Conservation (phyloP, 1,140 invertebrate genomes). For the Dreissena polymorpha region DNA sequence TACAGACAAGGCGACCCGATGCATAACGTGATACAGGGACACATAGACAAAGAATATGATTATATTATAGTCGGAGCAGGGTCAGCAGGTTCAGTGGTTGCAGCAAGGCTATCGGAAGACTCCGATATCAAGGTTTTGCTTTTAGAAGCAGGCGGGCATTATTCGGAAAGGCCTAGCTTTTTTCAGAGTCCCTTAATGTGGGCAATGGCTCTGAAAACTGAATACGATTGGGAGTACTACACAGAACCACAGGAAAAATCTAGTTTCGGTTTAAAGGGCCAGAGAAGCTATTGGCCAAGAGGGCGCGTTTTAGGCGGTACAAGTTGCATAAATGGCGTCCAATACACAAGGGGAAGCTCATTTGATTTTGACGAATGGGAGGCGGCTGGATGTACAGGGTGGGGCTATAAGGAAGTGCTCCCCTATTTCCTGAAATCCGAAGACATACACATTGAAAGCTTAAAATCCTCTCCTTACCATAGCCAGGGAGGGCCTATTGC, state of each 20-base stretch:
- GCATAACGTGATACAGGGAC: too few species aligned
- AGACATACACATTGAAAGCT: too few species aligned
- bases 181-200: slow-evolving; percentile 60
- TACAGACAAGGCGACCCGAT: too few species aligned
- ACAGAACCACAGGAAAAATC: slow-evolving; percentile 88
- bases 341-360: slow-evolving; percentile 92
- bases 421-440: slow-evolving; percentile 82
- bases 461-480: too few species aligned
- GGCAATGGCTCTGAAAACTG: slow-evolving; percentile 26
- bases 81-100: slow-evolving; percentile 95
- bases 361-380: slow-evolving; percentile 93
- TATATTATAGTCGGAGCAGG: slow-evolving; percentile 89
- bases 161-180: slow-evolving; percentile 90
- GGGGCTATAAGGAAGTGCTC: slow-evolving; percentile 45
- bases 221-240: slow-evolving; percentile 94
- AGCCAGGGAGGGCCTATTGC: too few species aligned
- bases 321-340: slow-evolving; percentile 72
- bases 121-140: slow-evolving; percentile 87
- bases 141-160: slow-evolving; percentile 94
- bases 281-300: slow-evolving; percentile 83
- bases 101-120: slow-evolving; percentile 92
- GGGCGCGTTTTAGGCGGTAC: slow-evolving; percentile 81
- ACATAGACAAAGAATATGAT: slow-evolving; percentile 47
- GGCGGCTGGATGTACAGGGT: slow-evolving; percentile 84
- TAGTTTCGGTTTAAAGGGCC: neutral